Base-by-base conservation (phyloP, 2,797 vertebrate species). In the Aeoliscus strigatus region DNA sequence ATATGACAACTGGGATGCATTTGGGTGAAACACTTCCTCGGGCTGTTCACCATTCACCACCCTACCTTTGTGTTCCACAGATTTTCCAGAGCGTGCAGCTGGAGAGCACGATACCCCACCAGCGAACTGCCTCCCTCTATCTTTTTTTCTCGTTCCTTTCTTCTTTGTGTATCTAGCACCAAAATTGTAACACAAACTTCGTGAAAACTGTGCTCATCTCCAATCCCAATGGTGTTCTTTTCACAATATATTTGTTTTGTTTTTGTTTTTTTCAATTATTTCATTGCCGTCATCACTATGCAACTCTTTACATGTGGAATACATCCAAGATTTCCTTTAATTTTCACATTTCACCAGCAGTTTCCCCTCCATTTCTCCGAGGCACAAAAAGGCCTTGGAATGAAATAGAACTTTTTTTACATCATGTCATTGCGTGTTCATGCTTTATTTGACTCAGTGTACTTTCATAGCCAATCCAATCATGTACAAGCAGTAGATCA, bases 401-500 rank as follows among this genome's bases (percentile, higher is more conserved):
- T n/a, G n/a, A n/a, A n/a, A 21, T 21, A 6, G 3, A 21, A 21
- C 18, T 21, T 21, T 21, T 3, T 21, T 6, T 21, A 6, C 18
- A 21, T 21, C 3, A 21, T 6, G 18, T 21, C 18, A 21, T 3
- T 6, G 18, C 6, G 18, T 1, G 1, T 33, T 60, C 48, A 58
- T 58, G 62, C 52, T 69, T 70, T 70, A 53, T 61, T 70, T 60
- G 58, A 40, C 40, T 45, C 54, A 5, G 32, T 42, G 34, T 39
- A 5, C 45, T 51, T 38, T 49, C 38, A 56, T 64, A 50, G 44
- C 66, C 50, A 46, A 41, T 66, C 61, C 65, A 74, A 72, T 73
- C 59, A 63, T 62, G 31, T 46, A 36, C 28, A 8, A 39, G 56
- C 57, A 15, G 66, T 73, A 68, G 28, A 80, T 79, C 77, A 84